These are phyloP conservation scores for Montipora capricornis DNA, from an alignment of 64 coral and sea anemone genomes.

Conservation along the genomic window DNA sequence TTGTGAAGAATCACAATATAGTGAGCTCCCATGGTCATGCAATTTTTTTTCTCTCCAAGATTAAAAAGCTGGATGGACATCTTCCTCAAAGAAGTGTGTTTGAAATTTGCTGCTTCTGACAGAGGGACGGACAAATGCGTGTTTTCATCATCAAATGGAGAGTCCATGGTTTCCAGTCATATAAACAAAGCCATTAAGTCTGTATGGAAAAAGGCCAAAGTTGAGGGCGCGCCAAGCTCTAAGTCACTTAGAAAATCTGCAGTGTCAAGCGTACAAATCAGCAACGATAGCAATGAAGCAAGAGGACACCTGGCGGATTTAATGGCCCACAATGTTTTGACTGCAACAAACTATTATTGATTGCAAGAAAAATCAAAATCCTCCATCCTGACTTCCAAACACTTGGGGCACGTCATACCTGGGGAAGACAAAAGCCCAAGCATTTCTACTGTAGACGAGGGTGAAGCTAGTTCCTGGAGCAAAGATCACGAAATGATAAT, in stretches of 20 bases:
- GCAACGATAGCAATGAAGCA: not conserved
- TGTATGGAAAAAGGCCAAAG: constrained; percentile 47
- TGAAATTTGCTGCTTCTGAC: not conserved
- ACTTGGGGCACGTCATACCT: constrained; percentile 19
- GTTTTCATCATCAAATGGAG: constrained; percentile 39
- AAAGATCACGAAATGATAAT: constrained; percentile 35
- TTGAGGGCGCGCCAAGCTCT: not conserved
- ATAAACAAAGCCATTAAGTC: constrained; percentile 63
- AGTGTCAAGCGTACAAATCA: not conserved
- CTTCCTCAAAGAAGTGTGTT: constrained; percentile 58
- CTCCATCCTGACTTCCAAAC: constrained; percentile 4
- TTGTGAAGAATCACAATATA: constrained; percentile 65
- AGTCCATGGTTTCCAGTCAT: constrained; percentile 42
- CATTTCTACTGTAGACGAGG: constrained; percentile 20
- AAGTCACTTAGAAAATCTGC: not conserved
- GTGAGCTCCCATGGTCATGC: constrained; percentile 45
- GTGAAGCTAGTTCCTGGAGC: constrained; percentile 23
- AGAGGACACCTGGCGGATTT: constrained; percentile 1
- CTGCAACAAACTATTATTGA: constrained; percentile 33
- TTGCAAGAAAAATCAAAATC: constrained; percentile 43
- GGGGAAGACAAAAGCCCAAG: constrained; percentile 30
- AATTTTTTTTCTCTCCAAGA: constrained; percentile 36
- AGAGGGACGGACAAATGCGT: constrained; percentile 22
- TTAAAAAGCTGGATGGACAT: constrained; percentile 57
- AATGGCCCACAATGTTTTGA: constrained; percentile 54